Percentiles rank a stretch among this genome's conserved stretches.
phyloP scores from a whole-genome alignment of 1,140 invertebrate genomes.

The Eulimnadia texana region DNA sequence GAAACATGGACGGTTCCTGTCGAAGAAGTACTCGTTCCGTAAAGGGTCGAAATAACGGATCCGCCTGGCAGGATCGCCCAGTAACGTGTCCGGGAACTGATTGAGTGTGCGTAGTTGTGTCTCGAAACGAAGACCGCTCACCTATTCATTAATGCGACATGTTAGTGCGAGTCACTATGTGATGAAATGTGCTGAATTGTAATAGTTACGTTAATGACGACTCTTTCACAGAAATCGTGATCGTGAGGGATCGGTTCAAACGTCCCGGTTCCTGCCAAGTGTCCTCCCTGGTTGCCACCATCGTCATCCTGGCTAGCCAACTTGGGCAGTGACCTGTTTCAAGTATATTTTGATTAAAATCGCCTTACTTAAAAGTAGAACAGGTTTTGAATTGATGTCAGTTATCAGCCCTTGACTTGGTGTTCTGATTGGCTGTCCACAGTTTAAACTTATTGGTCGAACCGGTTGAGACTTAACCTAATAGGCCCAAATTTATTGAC shows the following conservation, averaged over 20 bases:
- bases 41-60: constrained; percentile 95
- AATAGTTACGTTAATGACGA: constrained; percentile 97
- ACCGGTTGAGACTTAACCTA: too few relatives aligned
- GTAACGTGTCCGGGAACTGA: constrained; percentile 94
- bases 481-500: too few relatives aligned
- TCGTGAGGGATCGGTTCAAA: constrained; percentile 94
- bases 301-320: constrained; percentile 77
- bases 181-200: too few relatives aligned
- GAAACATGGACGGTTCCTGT: constrained; percentile 94
- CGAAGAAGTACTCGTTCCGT: constrained; percentile 99
- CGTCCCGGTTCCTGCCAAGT: constrained; percentile 55
- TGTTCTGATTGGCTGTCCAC: too few relatives aligned
- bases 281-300: constrained; percentile 60
- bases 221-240: constrained; percentile 91
- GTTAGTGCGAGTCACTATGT: too few relatives aligned
- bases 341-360: not conserved
- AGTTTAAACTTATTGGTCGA: too few relatives aligned
- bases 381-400: too few relatives aligned
- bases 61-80: constrained; percentile 85
- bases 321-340: constrained; percentile 86
- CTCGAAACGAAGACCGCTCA: constrained; percentile 95
- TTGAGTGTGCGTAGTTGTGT: constrained; percentile 94
- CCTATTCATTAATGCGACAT: constrained; percentile 38
- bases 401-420: too few relatives aligned
- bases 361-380: not conserved